Evolutionary conservation across 2,113 vertebrate genomes (phyloP), one percentile per base, ranked within the genome.

Genomic region (Nannospalax galili): DNA sequence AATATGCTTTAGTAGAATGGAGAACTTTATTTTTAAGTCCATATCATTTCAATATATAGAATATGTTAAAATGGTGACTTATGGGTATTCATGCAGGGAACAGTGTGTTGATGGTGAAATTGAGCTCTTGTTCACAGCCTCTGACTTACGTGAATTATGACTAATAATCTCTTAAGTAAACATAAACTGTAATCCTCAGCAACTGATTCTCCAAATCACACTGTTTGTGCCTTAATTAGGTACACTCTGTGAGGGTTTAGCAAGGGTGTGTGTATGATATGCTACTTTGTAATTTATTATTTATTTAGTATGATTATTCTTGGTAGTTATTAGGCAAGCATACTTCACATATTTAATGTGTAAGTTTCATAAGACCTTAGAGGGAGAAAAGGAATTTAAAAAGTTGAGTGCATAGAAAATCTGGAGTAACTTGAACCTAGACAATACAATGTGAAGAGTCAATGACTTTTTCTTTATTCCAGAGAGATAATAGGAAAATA

Each of bases 11-110:
- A 37, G 56, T 30, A 56, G 28, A 74, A 1, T 9, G 60, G 67
- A 81, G 2, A 87, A 84, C 32, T 87, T 89, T 89, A 67, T 40
- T 64, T 35, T 45, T 92, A 22, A 80, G 95, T 91, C 35, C 14
- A 4, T 81, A 17, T 64, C 32, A 93, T 70, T 80, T 62, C 0
- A 56, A 40, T 73, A 77, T 64, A 17, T 26, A 40, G 48, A 52
- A 52, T 11, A 6, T 52, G 48, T 52, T 52, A 52, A 62, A 26
- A 92, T 74, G n/a, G 72, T n/a, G 32, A 56, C 1, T n/a, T 84
- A 20, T 56, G 28, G 17, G 28, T 42, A 40, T 79, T 8, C 4
- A 26, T 8, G 15, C 15, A 79, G 64, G 11, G 28, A 2, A 22
- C 15, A 56, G 17, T 65, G 7, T 80, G 14, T 72, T 74, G 69